Percentiles rank a stretch among this genome's conserved stretches.
phyloP scores from a whole-genome alignment of 2,888 invertebrate species.

The Andrena praecox region DNA sequence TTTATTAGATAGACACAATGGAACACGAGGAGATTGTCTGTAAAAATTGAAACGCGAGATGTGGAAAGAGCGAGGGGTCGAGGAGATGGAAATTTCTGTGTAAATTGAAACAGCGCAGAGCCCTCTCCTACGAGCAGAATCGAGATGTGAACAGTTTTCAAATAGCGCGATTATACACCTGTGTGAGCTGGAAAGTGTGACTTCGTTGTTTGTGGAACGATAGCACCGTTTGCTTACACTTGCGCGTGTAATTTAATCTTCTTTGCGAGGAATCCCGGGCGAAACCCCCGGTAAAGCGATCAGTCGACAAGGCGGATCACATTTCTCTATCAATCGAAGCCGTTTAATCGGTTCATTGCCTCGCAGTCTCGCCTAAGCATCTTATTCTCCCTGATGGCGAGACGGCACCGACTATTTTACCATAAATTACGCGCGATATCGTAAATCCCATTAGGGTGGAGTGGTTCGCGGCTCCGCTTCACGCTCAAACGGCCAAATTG shows the following conservation, averaged over 20 bases:
- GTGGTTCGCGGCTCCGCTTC: conserved; percentile 45
- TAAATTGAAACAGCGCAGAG: background rate
- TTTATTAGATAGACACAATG: conserved; percentile 9
- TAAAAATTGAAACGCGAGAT: conserved; percentile 23
- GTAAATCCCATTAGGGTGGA: conserved; percentile 53
- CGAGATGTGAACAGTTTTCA: no score
- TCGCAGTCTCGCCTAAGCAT: background rate
- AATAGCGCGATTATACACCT: no score
- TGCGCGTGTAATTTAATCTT: background rate
- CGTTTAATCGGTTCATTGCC: background rate
- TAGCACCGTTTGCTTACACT: no score
- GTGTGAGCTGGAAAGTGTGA: no score
- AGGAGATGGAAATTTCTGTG: background rate
- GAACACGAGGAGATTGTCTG: background rate
- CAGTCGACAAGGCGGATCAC: background rate
- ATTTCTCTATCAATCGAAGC: conserved; percentile 1
- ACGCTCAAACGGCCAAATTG: conserved; percentile 56
- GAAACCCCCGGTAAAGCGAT: background rate
- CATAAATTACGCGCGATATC: conserved; percentile 45
- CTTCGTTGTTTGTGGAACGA: no score
- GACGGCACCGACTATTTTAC: conserved; percentile 37
- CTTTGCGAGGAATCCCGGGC: background rate
- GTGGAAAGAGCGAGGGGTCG: background rate
- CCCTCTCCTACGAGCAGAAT: no score
- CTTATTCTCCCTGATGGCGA: conserved; percentile 23